Evolutionary conservation across 2,797 vertebrate species (phyloP), one percentile per base, ranked within the genome.

Genomic region (Anguilla obscura): DNA sequence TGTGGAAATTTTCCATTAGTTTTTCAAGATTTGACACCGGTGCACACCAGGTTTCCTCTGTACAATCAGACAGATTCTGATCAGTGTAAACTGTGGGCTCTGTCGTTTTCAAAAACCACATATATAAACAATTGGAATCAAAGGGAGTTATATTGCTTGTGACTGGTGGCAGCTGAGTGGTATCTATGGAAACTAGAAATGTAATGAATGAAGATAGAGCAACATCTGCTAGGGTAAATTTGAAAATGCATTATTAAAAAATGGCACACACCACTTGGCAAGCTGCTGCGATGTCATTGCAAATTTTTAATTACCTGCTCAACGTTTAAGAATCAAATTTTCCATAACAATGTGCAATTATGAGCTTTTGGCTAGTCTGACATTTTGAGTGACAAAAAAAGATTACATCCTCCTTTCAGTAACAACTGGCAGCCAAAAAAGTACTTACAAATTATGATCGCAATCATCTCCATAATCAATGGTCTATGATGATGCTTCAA

Each of bases 141-240:
- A 69, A 87, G 58, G 84, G 24, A 89, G 88, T 33, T 16, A 9
- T 82, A 88, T 89, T 86, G 88, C 87, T 80, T 85, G 48, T 85
- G 76, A 88, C 63, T 88, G 76, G 83, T 60, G 87, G 58, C 79
- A 48, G 76, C 86, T 50, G 89, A 86, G 48, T 18, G 82, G 92
- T 91, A 88, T 85, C 90, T 86, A 91, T 89, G 87, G 89, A 92
- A 91, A 92, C 89, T 36, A 86, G 86, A 84, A 87, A 87, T 58
- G 56, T 80, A 88, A 90, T 86, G 86, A 89, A 85, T 85, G 82
- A 40, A 56, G 58, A 36, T 3, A 27, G 71, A 88, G 88, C 85
- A 89, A 52, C 84, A 88, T 87, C 74, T 90, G 84, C 45, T 85
- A 45, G 52, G 48, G 85, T 52, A 88, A 87, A 90, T 79, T 87